Percentiles rank a stretch among this genome's conserved stretches.
These are phyloP conservation scores for Cyanoderma ruficeps DNA, from an alignment of 2,113 vertebrate genomes.

Conservation along the genomic window DNA sequence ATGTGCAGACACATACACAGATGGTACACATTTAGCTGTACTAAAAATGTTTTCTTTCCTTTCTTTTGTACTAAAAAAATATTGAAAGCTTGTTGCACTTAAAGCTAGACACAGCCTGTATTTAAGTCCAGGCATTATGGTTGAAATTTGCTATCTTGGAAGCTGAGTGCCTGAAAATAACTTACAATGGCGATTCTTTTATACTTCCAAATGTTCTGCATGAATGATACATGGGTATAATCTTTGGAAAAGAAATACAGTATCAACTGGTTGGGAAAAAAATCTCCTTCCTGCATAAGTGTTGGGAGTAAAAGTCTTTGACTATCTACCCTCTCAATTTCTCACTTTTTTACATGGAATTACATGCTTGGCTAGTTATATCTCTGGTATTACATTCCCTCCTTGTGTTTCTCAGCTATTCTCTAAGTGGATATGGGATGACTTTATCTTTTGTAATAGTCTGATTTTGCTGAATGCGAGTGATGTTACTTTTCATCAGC, in stretches of 20 bases:
- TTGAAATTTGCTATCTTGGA: neutral
- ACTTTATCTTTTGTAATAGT: neutral
- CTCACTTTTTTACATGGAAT: neutral
- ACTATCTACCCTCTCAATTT: neutral
- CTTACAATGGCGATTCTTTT: neutral
- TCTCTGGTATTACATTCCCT: neutral
- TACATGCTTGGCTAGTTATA: neutral
- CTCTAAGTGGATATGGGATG: neutral
- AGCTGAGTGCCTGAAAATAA: neutral
- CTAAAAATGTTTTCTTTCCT: neutral
- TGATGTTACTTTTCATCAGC: neutral
- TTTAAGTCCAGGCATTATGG: neutral
- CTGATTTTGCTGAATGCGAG: neutral
- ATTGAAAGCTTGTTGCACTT: neutral
- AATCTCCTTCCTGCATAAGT: neutral
- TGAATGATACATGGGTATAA: neutral
- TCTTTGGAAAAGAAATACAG: neutral
- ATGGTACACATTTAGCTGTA: neutral
- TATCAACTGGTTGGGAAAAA: neutral
- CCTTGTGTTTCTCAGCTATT: neutral
- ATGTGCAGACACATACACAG: neutral
- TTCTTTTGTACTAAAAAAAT: neutral
- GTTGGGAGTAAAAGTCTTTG: neutral
- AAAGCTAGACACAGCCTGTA: neutral
- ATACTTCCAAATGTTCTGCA: neutral